Evolutionary conservation across 2,888 invertebrate species (phyloP).

Genomic region (Dicyrtomina minuta): DNA sequence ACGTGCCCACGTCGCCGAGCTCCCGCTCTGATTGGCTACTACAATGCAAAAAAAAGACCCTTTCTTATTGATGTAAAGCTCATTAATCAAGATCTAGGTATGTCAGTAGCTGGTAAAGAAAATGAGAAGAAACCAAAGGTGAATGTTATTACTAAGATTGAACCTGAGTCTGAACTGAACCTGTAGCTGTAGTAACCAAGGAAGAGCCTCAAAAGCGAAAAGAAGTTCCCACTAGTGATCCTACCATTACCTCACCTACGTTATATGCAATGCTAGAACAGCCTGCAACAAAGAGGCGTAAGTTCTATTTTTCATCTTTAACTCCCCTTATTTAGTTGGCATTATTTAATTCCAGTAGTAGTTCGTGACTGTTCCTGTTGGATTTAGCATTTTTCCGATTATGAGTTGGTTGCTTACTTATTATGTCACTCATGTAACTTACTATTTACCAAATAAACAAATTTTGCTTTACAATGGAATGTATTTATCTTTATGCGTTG

Average conservation of each 20-base stretch:
- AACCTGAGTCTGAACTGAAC: no score
- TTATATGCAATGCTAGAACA: slow-evolving; percentile 19
- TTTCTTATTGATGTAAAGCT: slow-evolving; percentile 30
- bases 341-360: no score
- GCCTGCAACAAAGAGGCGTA: slow-evolving; percentile 18
- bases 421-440: no score
- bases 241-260: slow-evolving; percentile 3
- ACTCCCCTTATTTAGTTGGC: background rate
- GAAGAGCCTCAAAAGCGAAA: slow-evolving; percentile 10
- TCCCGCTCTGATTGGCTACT: no score
- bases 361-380: no score
- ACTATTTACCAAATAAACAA: no score
- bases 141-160: background rate
- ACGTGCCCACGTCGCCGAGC: no score
- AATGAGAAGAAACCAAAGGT: background rate
- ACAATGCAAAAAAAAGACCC: no score
- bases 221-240: background rate
- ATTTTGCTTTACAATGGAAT: no score
- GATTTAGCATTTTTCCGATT: no score
- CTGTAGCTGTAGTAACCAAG: background rate
- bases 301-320: background rate
- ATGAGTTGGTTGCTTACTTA: no score
- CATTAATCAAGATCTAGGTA: slow-evolving; percentile 18
- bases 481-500: background rate
- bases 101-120: background rate